phyloP scores from a whole-genome alignment of 2,113 vertebrate species.

The Columba janthina region DNA sequence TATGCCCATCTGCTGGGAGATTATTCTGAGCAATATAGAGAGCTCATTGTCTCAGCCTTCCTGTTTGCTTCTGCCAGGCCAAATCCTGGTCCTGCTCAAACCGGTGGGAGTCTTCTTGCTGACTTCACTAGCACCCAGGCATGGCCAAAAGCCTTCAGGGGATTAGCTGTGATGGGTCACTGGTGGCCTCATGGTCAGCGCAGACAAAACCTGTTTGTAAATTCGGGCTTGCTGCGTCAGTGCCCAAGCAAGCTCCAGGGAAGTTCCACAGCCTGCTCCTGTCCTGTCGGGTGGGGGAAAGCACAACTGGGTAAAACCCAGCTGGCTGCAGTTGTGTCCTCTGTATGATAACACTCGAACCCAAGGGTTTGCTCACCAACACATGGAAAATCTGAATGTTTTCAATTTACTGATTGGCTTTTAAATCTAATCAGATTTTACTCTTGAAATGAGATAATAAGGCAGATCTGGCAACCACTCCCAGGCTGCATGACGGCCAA shows the following conservation, averaged over 20 bases:
- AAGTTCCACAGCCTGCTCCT: background rate
- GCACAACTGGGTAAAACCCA: background rate
- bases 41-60: background rate
- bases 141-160: background rate
- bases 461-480: background rate
- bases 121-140: background rate
- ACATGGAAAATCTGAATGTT: background rate
- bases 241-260: background rate
- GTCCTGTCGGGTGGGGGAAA: background rate
- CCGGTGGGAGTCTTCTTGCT: background rate
- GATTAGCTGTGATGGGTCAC: background rate
- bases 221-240: background rate
- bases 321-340: background rate
- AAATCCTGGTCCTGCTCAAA: background rate
- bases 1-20: background rate
- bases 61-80: background rate
- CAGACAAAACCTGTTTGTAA: background rate
- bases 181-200: background rate
- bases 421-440: constrained; percentile 33
- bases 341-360: accelerated
- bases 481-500: background rate
- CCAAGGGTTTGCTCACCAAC: background rate
- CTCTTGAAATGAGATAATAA: constrained; percentile 29
- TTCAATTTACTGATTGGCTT: constrained; percentile 1
- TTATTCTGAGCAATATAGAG: background rate